Percentiles rank a stretch among this genome's conserved stretches.
Conservation (phyloP, 92 coral and sea anemone species). For the Porites rus region DNA sequence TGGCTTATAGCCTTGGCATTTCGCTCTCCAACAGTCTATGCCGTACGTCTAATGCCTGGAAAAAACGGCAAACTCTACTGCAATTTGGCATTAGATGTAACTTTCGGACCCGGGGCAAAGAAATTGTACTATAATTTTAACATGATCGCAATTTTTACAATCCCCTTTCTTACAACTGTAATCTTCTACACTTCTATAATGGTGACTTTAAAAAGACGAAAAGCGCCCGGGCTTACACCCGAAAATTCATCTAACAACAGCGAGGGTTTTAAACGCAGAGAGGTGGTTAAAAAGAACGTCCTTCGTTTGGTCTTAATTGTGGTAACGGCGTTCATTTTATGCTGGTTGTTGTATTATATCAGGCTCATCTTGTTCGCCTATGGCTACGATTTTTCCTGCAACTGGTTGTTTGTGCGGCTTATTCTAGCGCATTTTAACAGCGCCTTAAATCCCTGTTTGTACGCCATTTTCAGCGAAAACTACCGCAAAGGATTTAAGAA, state of each 20-base stretch:
- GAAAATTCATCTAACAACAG: constrained; percentile 41
- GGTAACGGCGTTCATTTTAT: constrained; percentile 68
- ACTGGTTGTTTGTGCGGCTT: constrained; percentile 60
- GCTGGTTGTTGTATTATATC: constrained; percentile 76
- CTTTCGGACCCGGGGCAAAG: constrained; percentile 61
- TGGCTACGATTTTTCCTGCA: constrained; percentile 61
- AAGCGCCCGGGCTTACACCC: constrained; percentile 46
- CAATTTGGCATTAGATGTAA: constrained; percentile 59
- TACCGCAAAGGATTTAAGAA: constrained; percentile 68
- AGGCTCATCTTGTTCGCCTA: constrained; percentile 67
- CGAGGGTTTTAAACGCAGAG: constrained; percentile 57
- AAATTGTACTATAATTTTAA: constrained; percentile 65
- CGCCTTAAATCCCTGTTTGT: constrained; percentile 76
- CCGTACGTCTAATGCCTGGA: constrained; percentile 37
- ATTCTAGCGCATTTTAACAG: constrained; percentile 78
- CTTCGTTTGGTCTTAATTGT: constrained; percentile 77
- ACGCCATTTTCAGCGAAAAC: constrained; percentile 70
- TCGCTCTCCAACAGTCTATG: constrained; percentile 69
- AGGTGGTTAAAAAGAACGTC: constrained; percentile 69
- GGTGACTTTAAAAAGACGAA: constrained; percentile 56
- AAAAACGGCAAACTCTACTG: constrained; percentile 63
- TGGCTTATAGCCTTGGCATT: constrained; percentile 70
- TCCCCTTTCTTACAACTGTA: constrained; percentile 66
- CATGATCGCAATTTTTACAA: constrained; percentile 59
- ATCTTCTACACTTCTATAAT: constrained; percentile 72